Percentiles rank a stretch among this genome's conserved stretches.
These are phyloP conservation scores for Aplysina aerophoba DNA, from an alignment of 37 sponge, comb jelly and placozoan genomes.

Conservation along the genomic window DNA sequence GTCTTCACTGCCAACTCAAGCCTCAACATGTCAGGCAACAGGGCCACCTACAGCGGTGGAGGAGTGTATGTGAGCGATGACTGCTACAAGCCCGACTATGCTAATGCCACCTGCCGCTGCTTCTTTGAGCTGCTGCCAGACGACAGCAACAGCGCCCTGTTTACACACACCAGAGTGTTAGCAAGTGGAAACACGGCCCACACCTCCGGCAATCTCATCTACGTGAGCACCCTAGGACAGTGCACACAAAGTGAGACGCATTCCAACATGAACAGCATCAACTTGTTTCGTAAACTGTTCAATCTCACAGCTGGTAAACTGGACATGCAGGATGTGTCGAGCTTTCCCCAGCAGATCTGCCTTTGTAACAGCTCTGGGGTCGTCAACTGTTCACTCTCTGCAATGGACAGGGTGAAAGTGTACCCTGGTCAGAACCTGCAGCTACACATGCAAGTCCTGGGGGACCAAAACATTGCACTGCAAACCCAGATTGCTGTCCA, in stretches of 20 bases:
- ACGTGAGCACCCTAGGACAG: too few relatives aligned
- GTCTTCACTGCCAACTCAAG: background rate
- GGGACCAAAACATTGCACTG: background rate
- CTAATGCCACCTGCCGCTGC: background rate
- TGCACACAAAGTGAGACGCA: too few relatives aligned
- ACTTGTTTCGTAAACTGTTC: background rate
- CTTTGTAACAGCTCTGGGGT: background rate
- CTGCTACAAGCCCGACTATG: background rate
- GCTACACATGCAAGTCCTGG: background rate
- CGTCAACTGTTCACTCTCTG: background rate
- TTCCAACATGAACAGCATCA: too few relatives aligned
- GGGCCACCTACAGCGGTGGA: background rate
- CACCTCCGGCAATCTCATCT: too few relatives aligned
- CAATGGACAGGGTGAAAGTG: background rate
- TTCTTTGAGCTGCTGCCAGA: conserved; percentile 2
- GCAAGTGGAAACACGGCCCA: too few relatives aligned
- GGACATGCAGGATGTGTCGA: background rate
- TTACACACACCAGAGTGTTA: too few relatives aligned
- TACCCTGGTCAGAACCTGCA: conserved; percentile 19
- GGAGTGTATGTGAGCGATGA: background rate
- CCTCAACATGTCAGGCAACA: background rate
- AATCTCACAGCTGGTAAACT: background rate
- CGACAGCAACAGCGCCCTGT: background rate
- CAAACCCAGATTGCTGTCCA: too few relatives aligned
- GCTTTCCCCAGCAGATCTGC: background rate